Percentiles rank a stretch among this genome's conserved stretches.
These are phyloP conservation scores for Trissoscelio sp. DNA, from an alignment of 2,888 invertebrate species.

Conservation along the genomic window DNA sequence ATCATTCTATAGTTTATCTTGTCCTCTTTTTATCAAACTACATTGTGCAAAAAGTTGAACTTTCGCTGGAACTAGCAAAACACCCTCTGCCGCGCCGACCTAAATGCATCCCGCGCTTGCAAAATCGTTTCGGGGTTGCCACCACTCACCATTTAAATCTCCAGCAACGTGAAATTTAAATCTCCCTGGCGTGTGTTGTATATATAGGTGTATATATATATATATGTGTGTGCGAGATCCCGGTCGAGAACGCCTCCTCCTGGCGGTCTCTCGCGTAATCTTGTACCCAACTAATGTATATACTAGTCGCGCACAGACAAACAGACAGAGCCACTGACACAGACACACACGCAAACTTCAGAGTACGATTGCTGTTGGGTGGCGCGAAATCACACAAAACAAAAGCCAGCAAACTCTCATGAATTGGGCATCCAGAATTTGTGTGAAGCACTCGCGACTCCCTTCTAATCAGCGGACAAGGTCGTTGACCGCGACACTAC, in stretches of 20 bases:
- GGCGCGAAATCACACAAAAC: slow-evolving; percentile 9
- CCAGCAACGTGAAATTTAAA: slow-evolving; percentile 77
- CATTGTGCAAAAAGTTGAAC: too few relatives aligned
- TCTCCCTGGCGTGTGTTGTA: slow-evolving; percentile 66
- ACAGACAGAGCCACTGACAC: slow-evolving; percentile 31
- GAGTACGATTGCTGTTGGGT: neutral
- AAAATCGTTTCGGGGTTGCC: too few relatives aligned
- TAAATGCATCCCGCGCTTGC: neutral
- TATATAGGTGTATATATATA: too few relatives aligned
- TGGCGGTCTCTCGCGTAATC: slow-evolving; percentile 30
- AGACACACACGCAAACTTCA: slow-evolving; percentile 29
- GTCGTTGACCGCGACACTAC: slow-evolving; percentile 38
- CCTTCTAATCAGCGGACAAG: slow-evolving; percentile 37
- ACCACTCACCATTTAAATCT: slow-evolving; percentile 80
- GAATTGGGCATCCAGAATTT: too few relatives aligned
- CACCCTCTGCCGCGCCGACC: neutral
- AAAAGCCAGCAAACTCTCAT: too few relatives aligned
- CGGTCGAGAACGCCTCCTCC: slow-evolving; percentile 44
- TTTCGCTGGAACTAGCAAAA: slow-evolving; percentile 7
- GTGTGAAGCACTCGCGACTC: slow-evolving; percentile 20
- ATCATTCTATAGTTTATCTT: too few relatives aligned
- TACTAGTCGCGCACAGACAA: slow-evolving; percentile 32
- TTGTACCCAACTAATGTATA: slow-evolving; percentile 20
- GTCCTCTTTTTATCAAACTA: too few relatives aligned
- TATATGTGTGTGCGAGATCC: slow-evolving; percentile 53